phyloP scores from a whole-genome alignment of 2,113 vertebrate genomes.

The Rallus limicola region DNA sequence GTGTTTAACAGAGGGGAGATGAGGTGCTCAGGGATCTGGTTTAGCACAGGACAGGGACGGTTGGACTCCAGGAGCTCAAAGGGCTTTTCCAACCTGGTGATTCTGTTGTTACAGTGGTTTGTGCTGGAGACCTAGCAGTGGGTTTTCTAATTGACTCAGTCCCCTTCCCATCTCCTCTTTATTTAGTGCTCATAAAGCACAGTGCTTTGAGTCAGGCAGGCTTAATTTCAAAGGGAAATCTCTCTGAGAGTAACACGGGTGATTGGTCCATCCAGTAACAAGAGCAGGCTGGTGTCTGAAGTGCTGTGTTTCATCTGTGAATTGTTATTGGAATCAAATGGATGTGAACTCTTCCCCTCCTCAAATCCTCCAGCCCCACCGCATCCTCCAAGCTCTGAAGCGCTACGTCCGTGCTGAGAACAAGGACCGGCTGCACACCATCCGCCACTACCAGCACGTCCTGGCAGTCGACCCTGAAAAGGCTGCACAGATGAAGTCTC shows the following conservation, averaged over 20 bases:
- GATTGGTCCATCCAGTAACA: not conserved
- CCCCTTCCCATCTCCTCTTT: not conserved
- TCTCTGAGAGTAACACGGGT: not conserved
- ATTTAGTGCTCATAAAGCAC: not conserved
- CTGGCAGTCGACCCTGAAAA: conserved; percentile 96
- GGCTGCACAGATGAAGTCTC: conserved; percentile 97
- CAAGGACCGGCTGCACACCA: conserved; percentile 95
- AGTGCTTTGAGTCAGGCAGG: not conserved
- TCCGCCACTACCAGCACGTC: conserved; percentile 96
- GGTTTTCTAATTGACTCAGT: not conserved
- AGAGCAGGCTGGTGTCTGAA: not conserved
- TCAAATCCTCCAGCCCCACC: conserved; percentile 83
- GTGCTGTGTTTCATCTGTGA: not conserved
- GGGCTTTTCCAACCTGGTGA: too few relatives aligned
- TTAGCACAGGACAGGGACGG: too few relatives aligned
- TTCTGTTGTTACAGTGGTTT: not conserved
- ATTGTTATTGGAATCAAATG: not conserved
- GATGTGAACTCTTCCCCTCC: not conserved
- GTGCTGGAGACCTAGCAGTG: not conserved
- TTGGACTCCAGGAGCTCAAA: too few relatives aligned
- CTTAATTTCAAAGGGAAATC: not conserved
- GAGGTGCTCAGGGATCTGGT: too few relatives aligned
- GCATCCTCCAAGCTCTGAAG: conserved; percentile 92
- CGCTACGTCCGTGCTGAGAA: conserved; percentile 93
- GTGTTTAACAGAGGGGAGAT: too few relatives aligned